These are phyloP conservation scores for Otus sunia DNA, from an alignment of 2,113 vertebrate species.

Conservation along the genomic window DNA sequence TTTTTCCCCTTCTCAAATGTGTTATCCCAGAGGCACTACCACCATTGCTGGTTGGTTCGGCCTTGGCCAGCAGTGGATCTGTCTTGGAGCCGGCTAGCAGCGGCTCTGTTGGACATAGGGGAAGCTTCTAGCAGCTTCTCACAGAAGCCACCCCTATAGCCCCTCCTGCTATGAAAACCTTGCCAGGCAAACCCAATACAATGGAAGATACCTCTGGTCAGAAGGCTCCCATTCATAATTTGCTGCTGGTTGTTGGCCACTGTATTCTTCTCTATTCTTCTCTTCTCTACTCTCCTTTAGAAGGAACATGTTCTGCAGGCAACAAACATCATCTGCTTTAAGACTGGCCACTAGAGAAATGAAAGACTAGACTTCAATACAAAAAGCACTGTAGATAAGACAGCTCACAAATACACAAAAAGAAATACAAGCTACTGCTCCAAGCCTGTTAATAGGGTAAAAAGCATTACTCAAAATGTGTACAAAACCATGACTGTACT, in stretches of 20 bases:
- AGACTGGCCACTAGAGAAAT: not conserved
- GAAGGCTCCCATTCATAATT: not conserved
- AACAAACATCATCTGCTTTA: not conserved
- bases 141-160: not conserved
- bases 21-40: not conserved
- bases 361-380: not conserved
- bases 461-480: not conserved
- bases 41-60: accelerated
- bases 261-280: not conserved
- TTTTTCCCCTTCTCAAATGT: not conserved
- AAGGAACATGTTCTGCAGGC: not conserved
- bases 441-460: not conserved
- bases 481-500: not conserved
- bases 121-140: not conserved
- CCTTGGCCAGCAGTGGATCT: not conserved
- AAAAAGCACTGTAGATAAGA: not conserved
- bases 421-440: not conserved
- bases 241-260: not conserved
- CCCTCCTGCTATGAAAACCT: no score
- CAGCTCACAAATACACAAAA: not conserved
- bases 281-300: not conserved
- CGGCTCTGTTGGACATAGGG: not conserved
- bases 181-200: not conserved
- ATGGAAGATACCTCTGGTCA: not conserved
- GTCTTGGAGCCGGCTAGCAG: not conserved